Conservation (phyloP, 2,888 invertebrate genomes). For the Eudemis profundana region DNA sequence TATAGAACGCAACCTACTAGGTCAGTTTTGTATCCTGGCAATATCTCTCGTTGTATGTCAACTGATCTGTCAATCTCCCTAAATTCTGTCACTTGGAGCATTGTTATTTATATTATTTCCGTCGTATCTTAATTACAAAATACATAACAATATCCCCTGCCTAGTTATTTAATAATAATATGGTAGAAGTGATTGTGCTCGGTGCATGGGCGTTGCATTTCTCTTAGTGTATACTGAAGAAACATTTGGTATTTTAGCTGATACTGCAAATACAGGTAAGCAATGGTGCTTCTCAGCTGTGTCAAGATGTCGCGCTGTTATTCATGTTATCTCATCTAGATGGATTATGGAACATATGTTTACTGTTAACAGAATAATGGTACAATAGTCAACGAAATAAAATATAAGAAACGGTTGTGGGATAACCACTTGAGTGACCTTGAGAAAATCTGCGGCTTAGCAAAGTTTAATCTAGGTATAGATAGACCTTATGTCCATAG, state of each 20-base stretch:
- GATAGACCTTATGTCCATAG: slow-evolving; percentile 27
- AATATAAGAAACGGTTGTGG: not conserved
- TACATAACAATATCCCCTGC: slow-evolving; percentile 2
- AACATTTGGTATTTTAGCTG: slow-evolving; percentile 11
- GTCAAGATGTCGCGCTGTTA: slow-evolving; percentile 43
- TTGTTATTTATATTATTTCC: slow-evolving; percentile 44
- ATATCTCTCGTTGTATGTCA: slow-evolving; percentile 15
- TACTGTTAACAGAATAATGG: not conserved
- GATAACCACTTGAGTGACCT: slow-evolving; percentile 35
- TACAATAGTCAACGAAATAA: too few species aligned
- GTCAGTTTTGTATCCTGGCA: slow-evolving; percentile 20
- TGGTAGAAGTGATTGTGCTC: slow-evolving; percentile 33
- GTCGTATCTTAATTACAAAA: slow-evolving; percentile 38
- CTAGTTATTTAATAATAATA: slow-evolving; percentile 28
- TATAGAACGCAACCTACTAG: not conserved
- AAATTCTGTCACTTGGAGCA: slow-evolving; percentile 32
- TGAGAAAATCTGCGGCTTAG: slow-evolving; percentile 35
- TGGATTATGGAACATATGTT: slow-evolving; percentile 34
- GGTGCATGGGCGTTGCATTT: slow-evolving; percentile 37
- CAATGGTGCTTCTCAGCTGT: slow-evolving; percentile 38
- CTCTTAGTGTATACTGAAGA: slow-evolving; percentile 20
- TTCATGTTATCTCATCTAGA: slow-evolving; percentile 33
- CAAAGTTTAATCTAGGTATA: slow-evolving; percentile 28
- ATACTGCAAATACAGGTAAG: slow-evolving; percentile 42
- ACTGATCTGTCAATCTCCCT: slow-evolving; percentile 24